Percentiles rank a stretch among this genome's conserved stretches.
phyloP scores from a whole-genome alignment of 1,140 invertebrate genomes.

The Drosophila melanica region DNA sequence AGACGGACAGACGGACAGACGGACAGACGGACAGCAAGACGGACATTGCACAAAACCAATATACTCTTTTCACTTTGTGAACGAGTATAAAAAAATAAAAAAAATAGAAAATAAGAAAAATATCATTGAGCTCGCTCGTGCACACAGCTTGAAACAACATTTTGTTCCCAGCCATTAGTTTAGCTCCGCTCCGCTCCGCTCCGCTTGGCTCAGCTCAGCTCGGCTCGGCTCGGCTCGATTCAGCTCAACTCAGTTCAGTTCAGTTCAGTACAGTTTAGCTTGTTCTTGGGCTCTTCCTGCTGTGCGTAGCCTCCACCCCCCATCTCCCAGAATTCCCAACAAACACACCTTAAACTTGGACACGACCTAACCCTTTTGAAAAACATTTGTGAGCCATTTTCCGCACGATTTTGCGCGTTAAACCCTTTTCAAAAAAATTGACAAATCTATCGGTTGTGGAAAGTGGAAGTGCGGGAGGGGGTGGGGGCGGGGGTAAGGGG shows the following conservation, averaged over 20 bases:
- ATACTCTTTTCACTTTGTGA: too few species aligned
- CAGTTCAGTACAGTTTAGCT: slow-evolving; percentile 18
- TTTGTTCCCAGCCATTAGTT: slow-evolving; percentile 76
- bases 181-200: slow-evolving; percentile 51
- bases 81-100: slow-evolving; percentile 5
- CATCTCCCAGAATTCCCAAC: too few species aligned
- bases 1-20: too few species aligned
- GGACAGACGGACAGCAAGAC: too few species aligned
- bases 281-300: slow-evolving; percentile 52
- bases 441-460: slow-evolving; percentile 37
- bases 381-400: slow-evolving; percentile 51
- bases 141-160: slow-evolving; percentile 81
- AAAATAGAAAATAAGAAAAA: slow-evolving; percentile 48
- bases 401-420: slow-evolving; percentile 62
- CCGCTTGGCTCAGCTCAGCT: slow-evolving; percentile 40
- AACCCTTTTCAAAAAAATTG: slow-evolving; percentile 53
- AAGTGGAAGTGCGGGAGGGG: not conserved
- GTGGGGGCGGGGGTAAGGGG: too few species aligned
- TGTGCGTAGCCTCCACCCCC: slow-evolving; percentile 22
- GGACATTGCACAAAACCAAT: too few species aligned
- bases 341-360: slow-evolving; percentile 24
- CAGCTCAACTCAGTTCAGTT: slow-evolving; percentile 26
- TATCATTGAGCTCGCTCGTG: slow-evolving; percentile 76
- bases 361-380: slow-evolving; percentile 1
- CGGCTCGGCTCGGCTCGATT: slow-evolving; percentile 18